Conservation (phyloP, 2,113 vertebrate genomes). For the Burhinus oedicnemus region DNA sequence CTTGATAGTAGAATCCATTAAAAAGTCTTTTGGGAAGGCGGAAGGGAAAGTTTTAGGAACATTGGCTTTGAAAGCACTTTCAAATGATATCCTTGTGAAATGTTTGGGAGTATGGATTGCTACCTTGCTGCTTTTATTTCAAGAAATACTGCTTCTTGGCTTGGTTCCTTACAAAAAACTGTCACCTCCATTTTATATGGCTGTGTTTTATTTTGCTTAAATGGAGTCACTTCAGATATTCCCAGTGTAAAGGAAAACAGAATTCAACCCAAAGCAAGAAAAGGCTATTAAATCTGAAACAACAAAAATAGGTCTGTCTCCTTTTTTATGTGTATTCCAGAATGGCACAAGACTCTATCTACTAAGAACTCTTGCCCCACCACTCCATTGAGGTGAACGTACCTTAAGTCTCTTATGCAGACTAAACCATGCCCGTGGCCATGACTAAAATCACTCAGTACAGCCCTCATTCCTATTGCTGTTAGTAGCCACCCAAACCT, state of each 20-base stretch:
- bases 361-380: not conserved
- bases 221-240: not conserved
- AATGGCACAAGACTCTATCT: not conserved
- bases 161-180: not conserved
- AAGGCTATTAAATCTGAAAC: not conserved
- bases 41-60: not conserved
- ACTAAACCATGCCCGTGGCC: not conserved
- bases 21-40: not conserved
- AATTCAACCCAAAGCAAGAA: not conserved
- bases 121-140: not conserved
- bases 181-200: not conserved
- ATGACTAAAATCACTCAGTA: not conserved
- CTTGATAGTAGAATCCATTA: not conserved
- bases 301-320: not conserved
- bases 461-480: not conserved
- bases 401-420: not conserved
- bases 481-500: not conserved
- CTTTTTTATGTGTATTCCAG: not conserved
- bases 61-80: not conserved
- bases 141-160: not conserved
- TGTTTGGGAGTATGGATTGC: not conserved
- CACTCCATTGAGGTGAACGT: not conserved
- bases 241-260: not conserved
- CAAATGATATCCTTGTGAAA: slow-evolving; percentile 25
- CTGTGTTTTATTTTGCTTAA: not conserved